Conservation (phyloP, 2,888 invertebrate genomes). For the Urechis unicinctus region DNA sequence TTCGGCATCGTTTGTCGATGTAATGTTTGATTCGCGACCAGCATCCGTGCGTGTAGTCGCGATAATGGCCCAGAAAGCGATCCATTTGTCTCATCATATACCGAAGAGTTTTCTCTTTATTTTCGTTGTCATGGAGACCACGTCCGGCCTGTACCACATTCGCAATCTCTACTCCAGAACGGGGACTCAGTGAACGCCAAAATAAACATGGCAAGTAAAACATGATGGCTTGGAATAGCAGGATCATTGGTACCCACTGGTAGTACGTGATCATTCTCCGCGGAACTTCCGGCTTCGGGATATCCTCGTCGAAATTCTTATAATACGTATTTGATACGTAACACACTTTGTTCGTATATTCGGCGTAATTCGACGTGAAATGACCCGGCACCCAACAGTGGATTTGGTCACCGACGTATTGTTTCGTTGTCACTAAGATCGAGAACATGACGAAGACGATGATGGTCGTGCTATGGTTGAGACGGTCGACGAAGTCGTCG, state of each 20-base stretch:
- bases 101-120: background rate
- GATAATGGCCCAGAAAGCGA: background rate
- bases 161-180: background rate
- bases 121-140: background rate
- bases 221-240: background rate
- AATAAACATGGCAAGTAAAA: background rate
- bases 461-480: background rate
- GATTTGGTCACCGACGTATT: conserved; percentile 6
- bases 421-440: conserved; percentile 2
- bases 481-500: background rate
- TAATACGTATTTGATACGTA: conserved; percentile 4
- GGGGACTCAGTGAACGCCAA: background rate
- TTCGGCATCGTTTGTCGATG: background rate
- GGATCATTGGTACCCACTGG: background rate
- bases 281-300: background rate
- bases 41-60: background rate
- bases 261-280: background rate
- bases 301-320: background rate
- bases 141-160: background rate
- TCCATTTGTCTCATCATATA: background rate
- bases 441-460: background rate
- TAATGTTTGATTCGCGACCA: background rate
- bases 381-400: conserved; percentile 7
- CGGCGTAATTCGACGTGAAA: conserved; percentile 2
- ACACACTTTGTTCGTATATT: conserved; percentile 1